phyloP scores from a whole-genome alignment of 2,888 invertebrate genomes.

The Atethmia centrago region DNA sequence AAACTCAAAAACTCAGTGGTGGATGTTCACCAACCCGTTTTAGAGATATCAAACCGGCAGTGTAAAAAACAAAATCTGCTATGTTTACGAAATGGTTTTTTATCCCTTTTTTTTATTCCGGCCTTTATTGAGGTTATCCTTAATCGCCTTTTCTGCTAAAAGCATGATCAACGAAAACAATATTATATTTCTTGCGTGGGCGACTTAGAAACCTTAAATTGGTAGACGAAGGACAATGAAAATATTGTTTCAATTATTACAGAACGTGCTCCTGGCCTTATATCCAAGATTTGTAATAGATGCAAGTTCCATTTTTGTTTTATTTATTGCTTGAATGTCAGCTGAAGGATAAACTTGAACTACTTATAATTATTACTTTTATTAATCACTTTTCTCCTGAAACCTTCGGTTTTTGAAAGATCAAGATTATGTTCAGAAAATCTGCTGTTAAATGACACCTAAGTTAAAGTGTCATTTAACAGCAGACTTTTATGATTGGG shows the following conservation, averaged over 20 bases:
- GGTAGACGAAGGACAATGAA: not conserved
- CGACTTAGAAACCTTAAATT: not conserved
- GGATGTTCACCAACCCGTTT: not conserved
- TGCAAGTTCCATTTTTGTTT: conserved; percentile 1
- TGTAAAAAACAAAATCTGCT: not conserved
- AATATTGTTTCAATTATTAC: conserved; percentile 33
- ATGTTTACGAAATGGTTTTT: accelerated
- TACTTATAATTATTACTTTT: not conserved
- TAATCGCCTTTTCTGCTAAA: not conserved
- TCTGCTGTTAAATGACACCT: not conserved
- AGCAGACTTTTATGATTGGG: not conserved
- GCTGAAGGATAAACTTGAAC: not conserved
- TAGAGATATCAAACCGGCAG: not conserved
- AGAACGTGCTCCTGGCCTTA: conserved; percentile 25
- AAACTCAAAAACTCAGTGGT: not conserved
- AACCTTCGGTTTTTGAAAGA: not conserved
- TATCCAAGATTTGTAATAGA: conserved; percentile 27
- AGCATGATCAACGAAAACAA: not conserved
- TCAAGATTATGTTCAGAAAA: not conserved
- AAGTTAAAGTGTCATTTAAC: too few relatives aligned
- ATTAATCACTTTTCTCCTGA: not conserved
- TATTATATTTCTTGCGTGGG: not conserved
- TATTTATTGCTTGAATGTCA: conserved; percentile 1
- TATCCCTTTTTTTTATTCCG: not conserved
- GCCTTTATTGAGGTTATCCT: not conserved